Conservation (phyloP, 2,888 invertebrate genomes). For the Eretmocerus hayati region DNA sequence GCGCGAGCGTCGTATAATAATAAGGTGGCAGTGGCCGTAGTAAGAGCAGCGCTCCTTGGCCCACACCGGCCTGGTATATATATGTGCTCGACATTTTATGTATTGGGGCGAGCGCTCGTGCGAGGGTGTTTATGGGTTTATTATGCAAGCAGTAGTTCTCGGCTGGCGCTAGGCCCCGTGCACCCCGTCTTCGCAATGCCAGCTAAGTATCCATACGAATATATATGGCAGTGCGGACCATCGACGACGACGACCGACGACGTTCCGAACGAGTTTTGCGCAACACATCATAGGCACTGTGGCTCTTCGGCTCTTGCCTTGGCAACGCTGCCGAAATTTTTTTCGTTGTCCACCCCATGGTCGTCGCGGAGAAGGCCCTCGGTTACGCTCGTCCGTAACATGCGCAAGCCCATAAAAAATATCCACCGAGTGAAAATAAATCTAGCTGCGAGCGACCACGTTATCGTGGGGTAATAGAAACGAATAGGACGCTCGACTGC, state of each 20-base stretch:
- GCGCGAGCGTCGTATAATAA: no score
- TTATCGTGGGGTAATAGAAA: conserved; percentile 35
- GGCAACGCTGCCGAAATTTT: conserved; percentile 4
- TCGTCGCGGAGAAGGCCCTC: no score
- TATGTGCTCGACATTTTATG: conserved; percentile 32
- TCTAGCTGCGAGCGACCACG: conserved; percentile 33
- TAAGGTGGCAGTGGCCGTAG: no score
- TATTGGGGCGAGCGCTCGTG: conserved; percentile 20
- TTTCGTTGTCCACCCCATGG: conserved; percentile 4
- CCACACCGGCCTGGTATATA: conserved; percentile 6
- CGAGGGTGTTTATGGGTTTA: conserved; percentile 47
- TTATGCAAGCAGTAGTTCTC: conserved; percentile 38
- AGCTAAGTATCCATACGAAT: no score
- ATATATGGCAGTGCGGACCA: no score
- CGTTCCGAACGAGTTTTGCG: no score
- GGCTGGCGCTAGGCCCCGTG: conserved; percentile 20
- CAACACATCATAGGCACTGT: no score
- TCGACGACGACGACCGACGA: no score
- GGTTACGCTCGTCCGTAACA: conserved; percentile 31
- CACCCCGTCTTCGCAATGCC: no score
- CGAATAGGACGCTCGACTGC: conserved; percentile 29
- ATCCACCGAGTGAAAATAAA: conserved; percentile 45
- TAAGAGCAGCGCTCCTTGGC: no score
- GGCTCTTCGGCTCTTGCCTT: conserved; percentile 13
- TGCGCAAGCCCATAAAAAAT: conserved; percentile 41